Percentiles rank a stretch among this genome's conserved stretches.
These are phyloP conservation scores for Hipposideros larvatus DNA, from an alignment of 2,797 vertebrate species.

Conservation along the genomic window DNA sequence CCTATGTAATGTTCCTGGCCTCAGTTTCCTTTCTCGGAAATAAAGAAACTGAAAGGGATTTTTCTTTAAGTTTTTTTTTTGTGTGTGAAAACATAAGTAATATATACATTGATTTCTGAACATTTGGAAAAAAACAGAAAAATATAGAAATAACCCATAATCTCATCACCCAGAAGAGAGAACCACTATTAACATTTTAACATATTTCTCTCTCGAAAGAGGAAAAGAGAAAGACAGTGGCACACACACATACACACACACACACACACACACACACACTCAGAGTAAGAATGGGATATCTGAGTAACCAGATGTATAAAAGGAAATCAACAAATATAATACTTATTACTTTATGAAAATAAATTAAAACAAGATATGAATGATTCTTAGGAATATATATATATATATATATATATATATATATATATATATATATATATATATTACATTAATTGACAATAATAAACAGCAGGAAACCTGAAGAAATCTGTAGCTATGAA, in stretches of 20 bases:
- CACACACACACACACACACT: neutral
- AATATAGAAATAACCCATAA: neutral
- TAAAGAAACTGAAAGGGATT: neutral
- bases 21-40: constrained; percentile 25
- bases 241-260: neutral
- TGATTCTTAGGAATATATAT: constrained; percentile 34
- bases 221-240: neutral
- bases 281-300: neutral
- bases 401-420: constrained; percentile 42
- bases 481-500: neutral
- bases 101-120: neutral
- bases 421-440: neutral
- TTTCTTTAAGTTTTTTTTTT: neutral
- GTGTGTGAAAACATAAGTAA: neutral
- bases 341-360: constrained; percentile 23
- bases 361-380: constrained; percentile 33
- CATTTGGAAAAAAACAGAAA: constrained; percentile 15
- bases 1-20: neutral
- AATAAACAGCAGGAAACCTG: constrained; percentile 19
- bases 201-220: constrained; percentile 26
- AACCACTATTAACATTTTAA: constrained; percentile 31
- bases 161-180: constrained; percentile 41
- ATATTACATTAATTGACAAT: neutral
- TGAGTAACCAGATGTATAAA: neutral
- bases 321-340: neutral